Base-by-base conservation (phyloP, 2,888 invertebrate genomes). In the Erebia palarica region DNA sequence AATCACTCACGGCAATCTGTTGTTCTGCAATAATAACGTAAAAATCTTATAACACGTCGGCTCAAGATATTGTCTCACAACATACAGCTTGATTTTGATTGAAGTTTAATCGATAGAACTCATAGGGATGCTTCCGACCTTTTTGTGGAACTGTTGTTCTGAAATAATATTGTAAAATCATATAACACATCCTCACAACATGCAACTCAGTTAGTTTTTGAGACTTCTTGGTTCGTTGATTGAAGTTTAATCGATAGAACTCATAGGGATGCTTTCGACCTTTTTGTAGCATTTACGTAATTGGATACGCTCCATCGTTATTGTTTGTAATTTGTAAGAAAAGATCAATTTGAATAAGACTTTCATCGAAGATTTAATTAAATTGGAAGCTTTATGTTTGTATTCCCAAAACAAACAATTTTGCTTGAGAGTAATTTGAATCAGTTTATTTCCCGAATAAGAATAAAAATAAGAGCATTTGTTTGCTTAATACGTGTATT, bases 231-330 rank as follows among this genome's bases (percentile, higher is more conserved):
- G 9, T 42, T 16, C 60, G 42, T 16, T 57, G 61, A 68, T 61
- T 73, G 58, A 71, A 65, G 65, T 53, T n/a, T 18, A 42, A 53
- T 18, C 13, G 70, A 70, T 65, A 49, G 21, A 60, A 65, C 68
- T 68, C 51, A n/a, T 16, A 68, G 59, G 13, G 65, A 65, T 51
- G 65, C 36, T 65, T 42, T 18, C 42, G 65, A 70, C 68, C 73
- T 73, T 68, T 73, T 1, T 27, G 27, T 27, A 27, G 1, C 2
- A 60, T 68, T 70, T 68, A 65, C 27, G 65, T 61, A 70, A 68
- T 70, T 70, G 60, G 70, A 73, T 70, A 73, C 49, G 60, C 70
- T 65, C 36, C 53, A 27, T 60, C 68, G 67, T 55, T 65, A 55
- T 55, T 42, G 16, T 16, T 42, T 36, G 36, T 65, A 65, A 65